Percentiles rank a stretch among this genome's conserved stretches.
These are phyloP conservation scores for Azemiops feae DNA, from an alignment of 2,113 vertebrate genomes.

Conservation along the genomic window DNA sequence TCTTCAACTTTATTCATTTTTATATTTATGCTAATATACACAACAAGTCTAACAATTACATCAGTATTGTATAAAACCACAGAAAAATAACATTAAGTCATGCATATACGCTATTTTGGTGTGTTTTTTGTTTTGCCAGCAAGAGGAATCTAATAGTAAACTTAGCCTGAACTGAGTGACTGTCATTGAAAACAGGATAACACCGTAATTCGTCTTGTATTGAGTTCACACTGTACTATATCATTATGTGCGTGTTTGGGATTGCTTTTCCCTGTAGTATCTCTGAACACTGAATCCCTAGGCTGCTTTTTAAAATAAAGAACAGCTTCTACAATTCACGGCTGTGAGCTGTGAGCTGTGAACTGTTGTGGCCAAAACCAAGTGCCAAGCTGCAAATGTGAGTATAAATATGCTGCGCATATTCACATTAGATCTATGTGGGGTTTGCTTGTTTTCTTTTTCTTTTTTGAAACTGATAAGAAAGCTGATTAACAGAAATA, in stretches of 20 bases:
- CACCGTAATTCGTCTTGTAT: neutral
- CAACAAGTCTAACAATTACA: neutral
- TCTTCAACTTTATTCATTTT: neutral
- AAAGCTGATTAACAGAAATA: neutral
- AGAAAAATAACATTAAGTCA: neutral
- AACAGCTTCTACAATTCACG: neutral
- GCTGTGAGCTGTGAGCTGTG: neutral
- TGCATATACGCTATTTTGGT: neutral
- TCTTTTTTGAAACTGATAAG: neutral
- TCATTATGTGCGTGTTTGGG: neutral
- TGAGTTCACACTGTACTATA: neutral
- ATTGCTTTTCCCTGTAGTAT: neutral
- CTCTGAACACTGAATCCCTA: neutral
- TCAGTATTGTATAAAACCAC: neutral
- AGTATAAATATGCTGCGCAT: neutral
- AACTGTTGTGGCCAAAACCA: neutral
- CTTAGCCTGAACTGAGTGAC: neutral
- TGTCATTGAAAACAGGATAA: neutral
- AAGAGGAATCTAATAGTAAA: neutral
- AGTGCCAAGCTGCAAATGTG: neutral
- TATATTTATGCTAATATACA: neutral
- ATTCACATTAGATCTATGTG: neutral
- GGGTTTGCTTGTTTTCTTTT: neutral
- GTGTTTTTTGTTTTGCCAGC: neutral
- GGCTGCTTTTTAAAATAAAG: neutral